These are phyloP conservation scores for Euleptes europaea DNA, from an alignment of 2,113 vertebrate species.

Conservation along the genomic window DNA sequence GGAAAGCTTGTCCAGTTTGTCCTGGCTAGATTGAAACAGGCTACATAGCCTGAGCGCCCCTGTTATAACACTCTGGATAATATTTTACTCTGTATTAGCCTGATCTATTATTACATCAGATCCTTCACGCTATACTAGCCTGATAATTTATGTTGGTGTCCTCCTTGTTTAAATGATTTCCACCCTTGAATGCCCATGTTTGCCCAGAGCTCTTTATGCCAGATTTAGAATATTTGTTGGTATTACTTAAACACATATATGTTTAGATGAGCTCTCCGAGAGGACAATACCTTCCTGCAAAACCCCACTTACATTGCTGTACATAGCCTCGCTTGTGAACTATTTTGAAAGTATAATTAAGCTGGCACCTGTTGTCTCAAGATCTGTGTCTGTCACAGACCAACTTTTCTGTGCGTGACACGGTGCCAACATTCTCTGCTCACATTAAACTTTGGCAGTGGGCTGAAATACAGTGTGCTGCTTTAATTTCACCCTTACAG, in stretches of 20 bases:
- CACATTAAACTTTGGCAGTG: not conserved
- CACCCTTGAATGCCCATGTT: not conserved
- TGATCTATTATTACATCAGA: too few species aligned
- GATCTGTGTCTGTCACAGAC: slow-evolving; percentile 41
- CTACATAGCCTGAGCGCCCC: not conserved
- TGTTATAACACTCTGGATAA: not conserved
- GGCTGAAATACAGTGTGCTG: slow-evolving; percentile 14
- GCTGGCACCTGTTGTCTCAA: slow-evolving; percentile 55
- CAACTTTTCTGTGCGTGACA: slow-evolving; percentile 28
- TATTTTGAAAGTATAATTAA: slow-evolving; percentile 42
- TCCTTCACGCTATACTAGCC: not conserved
- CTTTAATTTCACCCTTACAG: slow-evolving; percentile 45
- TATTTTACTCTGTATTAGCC: not conserved
- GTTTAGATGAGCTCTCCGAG: not conserved
- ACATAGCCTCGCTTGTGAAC: not conserved
- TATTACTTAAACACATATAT: not conserved
- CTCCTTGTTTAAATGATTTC: not conserved
- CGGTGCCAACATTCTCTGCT: slow-evolving; percentile 24
- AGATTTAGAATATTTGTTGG: not conserved
- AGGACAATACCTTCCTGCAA: not conserved
- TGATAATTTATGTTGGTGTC: not conserved
- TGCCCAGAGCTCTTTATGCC: not conserved
- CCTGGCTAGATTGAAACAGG: not conserved
- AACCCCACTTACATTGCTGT: not conserved
- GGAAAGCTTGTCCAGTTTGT: not conserved